Evolutionary conservation across 2,888 invertebrate species (phyloP).

Genomic region (Aethes cnicana): DNA sequence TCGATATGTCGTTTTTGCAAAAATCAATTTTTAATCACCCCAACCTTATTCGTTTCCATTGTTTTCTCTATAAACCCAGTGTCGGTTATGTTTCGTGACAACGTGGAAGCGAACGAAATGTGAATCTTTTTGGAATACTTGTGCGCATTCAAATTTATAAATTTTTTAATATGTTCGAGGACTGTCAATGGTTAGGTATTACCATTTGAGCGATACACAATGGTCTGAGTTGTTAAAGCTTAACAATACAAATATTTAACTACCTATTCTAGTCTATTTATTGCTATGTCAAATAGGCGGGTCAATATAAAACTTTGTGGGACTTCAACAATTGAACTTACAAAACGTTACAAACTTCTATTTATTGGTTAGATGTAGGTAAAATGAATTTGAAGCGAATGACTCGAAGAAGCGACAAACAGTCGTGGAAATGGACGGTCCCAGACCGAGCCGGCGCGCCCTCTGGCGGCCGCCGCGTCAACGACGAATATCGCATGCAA

Average conservation of each 20-base stretch:
- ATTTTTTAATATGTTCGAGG: constrained; percentile 11
- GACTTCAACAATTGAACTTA: constrained; percentile 62
- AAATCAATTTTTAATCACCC: constrained; percentile 12
- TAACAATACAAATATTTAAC: constrained; percentile 69
- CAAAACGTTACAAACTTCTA: constrained; percentile 40
- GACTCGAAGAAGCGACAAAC: constrained; percentile 12
- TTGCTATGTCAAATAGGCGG: constrained; percentile 82
- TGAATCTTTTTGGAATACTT: constrained; percentile 41
- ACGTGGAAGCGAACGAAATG: constrained; percentile 26
- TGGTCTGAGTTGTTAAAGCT: constrained; percentile 63
- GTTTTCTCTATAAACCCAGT: constrained; percentile 8
- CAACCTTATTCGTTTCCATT: constrained; percentile 1
- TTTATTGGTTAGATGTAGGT: constrained; percentile 28
- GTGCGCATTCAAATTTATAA: constrained; percentile 54
- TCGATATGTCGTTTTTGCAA: constrained; percentile 63
- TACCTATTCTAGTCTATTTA: constrained; percentile 79
- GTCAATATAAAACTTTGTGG: constrained; percentile 68
- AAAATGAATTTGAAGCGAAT: constrained; percentile 25
- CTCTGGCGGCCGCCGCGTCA: not conserved
- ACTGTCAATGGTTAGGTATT: constrained; percentile 18
- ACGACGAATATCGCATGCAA: too few species aligned
- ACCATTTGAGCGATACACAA: constrained; percentile 53
- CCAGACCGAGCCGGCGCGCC: too few species aligned
- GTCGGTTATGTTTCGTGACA: constrained; percentile 13
- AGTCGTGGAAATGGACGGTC: not conserved